phyloP scores from a whole-genome alignment of 2,797 vertebrate species.

The Nasua narica region DNA sequence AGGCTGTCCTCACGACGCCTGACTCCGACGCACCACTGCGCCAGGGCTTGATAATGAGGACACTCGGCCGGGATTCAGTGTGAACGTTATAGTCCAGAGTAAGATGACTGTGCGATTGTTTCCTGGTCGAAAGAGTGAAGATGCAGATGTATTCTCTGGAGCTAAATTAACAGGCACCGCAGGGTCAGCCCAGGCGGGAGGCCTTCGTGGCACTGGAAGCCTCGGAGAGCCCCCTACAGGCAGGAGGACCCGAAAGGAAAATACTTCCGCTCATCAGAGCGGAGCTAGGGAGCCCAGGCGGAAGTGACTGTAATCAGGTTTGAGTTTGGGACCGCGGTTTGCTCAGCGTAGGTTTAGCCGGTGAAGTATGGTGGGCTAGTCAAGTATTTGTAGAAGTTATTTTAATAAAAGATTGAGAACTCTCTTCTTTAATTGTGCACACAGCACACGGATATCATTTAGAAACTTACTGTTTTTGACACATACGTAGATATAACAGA shows the following conservation, averaged over 20 bases:
- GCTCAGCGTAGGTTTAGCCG: accelerated
- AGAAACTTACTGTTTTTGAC: neutral
- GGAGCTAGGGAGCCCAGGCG: neutral
- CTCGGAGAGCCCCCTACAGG: slow-evolving; percentile 32
- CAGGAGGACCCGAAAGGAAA: slow-evolving; percentile 48
- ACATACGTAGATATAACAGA: neutral
- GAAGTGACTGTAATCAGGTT: neutral
- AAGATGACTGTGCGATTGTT: neutral
- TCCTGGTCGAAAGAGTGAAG: neutral
- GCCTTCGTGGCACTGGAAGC: slow-evolving; percentile 8
- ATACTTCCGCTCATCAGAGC: slow-evolving; percentile 1
- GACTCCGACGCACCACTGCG: neutral
- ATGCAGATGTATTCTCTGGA: neutral
- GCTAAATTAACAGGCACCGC: slow-evolving; percentile 31
- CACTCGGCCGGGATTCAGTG: neutral
- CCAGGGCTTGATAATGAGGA: neutral
- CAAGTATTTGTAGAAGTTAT: neutral
- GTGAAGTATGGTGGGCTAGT: accelerated
- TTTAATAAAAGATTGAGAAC: neutral
- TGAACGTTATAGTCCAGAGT: neutral
- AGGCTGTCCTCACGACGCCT: slow-evolving; percentile 49
- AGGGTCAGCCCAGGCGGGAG: slow-evolving; percentile 34
- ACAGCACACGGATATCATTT: neutral
- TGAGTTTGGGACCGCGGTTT: accelerated
- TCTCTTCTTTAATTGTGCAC: neutral